phyloP scores from a whole-genome alignment of 2,113 vertebrate genomes.

The Rana temporaria region DNA sequence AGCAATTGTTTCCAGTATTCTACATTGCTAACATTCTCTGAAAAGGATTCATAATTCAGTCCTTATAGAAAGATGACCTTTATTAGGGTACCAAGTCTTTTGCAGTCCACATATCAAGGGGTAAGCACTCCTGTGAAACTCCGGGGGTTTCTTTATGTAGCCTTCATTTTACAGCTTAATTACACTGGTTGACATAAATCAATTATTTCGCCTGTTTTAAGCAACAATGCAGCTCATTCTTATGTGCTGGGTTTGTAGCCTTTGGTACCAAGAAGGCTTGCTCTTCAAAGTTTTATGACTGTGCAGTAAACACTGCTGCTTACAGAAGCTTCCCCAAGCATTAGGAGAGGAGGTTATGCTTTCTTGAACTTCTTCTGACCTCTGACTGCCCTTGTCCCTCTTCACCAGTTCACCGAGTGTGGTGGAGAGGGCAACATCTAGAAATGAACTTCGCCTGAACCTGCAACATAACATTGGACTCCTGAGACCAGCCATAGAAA shows the following conservation, averaged over 20 bases:
- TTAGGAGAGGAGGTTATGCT: constrained; percentile 72
- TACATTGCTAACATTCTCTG: constrained; percentile 81
- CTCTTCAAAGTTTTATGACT: constrained; percentile 80
- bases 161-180: constrained; percentile 88
- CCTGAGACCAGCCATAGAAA: constrained; percentile 20
- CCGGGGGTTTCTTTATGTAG: constrained; percentile 70
- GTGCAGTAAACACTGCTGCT: constrained; percentile 65
- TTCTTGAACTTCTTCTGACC: constrained; percentile 87
- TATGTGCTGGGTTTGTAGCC: constrained; percentile 70
- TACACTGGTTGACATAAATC: constrained; percentile 85
- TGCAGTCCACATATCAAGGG: constrained; percentile 69
- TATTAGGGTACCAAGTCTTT: constrained; percentile 72
- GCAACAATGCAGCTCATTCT: constrained; percentile 87
- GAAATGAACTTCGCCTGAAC: constrained; percentile 94
- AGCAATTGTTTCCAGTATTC: constrained; percentile 82
- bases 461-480: constrained; percentile 85
- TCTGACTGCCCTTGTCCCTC: constrained; percentile 78
- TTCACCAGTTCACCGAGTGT: constrained; percentile 66
- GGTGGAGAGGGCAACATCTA: constrained; percentile 60
- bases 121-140: constrained; percentile 69
- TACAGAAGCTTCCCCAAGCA: constrained; percentile 66
- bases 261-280: constrained; percentile 74
- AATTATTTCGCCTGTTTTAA: constrained; percentile 82
- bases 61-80: constrained; percentile 73
- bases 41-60: constrained; percentile 80